Percentiles rank a stretch among this genome's conserved stretches.
phyloP scores from a whole-genome alignment of 2,113 vertebrate species.

The Lasiurus borealis region DNA sequence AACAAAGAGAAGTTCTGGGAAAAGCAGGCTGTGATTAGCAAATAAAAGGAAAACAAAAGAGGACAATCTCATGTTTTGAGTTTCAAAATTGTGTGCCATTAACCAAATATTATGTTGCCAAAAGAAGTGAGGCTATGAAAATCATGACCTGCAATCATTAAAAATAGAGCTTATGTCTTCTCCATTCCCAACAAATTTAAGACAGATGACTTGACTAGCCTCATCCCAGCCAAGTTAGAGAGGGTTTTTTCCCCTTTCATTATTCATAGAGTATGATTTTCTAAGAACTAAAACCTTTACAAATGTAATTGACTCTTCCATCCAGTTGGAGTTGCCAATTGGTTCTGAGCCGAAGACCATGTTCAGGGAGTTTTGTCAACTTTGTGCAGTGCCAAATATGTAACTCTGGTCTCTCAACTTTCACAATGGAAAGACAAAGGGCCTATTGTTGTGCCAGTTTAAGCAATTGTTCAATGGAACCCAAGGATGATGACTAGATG shows the following conservation, averaged over 20 bases:
- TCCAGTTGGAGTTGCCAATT: conserved; percentile 61
- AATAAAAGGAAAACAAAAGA: background rate
- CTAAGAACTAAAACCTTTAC: conserved; percentile 73
- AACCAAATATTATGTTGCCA: conserved; percentile 62
- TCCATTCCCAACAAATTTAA: conserved; percentile 57
- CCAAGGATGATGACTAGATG: background rate
- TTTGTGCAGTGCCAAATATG: conserved; percentile 45
- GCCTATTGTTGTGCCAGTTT: conserved; percentile 36
- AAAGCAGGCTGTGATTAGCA: conserved; percentile 60
- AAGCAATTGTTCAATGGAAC: background rate
- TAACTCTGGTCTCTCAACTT: conserved; percentile 58
- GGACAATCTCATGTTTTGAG: conserved; percentile 34
- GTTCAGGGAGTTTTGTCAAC: conserved; percentile 54
- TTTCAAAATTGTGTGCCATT: conserved; percentile 53
- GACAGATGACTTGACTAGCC: conserved; percentile 62
- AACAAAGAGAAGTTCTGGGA: conserved; percentile 43
- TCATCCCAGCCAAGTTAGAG: conserved; percentile 42
- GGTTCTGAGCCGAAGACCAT: conserved; percentile 54
- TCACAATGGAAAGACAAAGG: conserved; percentile 61
- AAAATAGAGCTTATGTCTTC: conserved; percentile 35
- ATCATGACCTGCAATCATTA: conserved; percentile 62
- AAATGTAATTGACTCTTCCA: conserved; percentile 56
- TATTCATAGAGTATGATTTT: conserved; percentile 74
- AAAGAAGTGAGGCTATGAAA: conserved; percentile 63
- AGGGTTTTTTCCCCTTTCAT: background rate